Evolutionary conservation across 1,140 invertebrate genomes (phyloP).

Genomic region (Grapholita molesta): DNA sequence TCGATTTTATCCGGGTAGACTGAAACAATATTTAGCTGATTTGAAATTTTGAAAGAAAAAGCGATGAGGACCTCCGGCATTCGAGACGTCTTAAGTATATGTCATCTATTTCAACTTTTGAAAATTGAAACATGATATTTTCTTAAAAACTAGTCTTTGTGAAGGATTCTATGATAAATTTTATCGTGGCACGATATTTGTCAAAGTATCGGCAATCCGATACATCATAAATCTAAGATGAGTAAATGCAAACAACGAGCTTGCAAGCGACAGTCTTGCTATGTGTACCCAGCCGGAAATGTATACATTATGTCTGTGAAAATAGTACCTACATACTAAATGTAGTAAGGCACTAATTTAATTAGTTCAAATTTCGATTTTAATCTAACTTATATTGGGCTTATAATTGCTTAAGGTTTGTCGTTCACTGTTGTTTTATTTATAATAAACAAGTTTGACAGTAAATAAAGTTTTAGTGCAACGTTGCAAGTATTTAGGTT

Average conservation of each 20-base stretch:
- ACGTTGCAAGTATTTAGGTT: not conserved
- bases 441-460: not conserved
- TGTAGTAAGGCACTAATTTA: not conserved
- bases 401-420: not conserved
- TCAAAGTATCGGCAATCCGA: not conserved
- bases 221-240: not conserved
- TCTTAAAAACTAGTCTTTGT: too few relatives aligned
- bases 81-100: too few relatives aligned
- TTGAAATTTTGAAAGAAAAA: too few relatives aligned
- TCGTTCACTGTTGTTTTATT: not conserved
- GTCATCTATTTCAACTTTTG: too few relatives aligned
- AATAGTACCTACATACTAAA: not conserved
- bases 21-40: too few relatives aligned
- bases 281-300: not conserved
- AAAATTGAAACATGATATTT: too few relatives aligned
- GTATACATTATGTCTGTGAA: conserved; percentile 4
- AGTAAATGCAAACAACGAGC: conserved; percentile 11
- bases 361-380: not conserved
- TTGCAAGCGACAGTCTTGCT: conserved; percentile 14
- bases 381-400: not conserved
- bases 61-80: too few relatives aligned
- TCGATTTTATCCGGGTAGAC: too few relatives aligned
- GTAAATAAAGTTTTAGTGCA: not conserved
- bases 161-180: too few relatives aligned
- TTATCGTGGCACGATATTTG: not conserved